These are phyloP conservation scores for Cephus pulcher DNA, from an alignment of 2,888 invertebrate species.

Conservation along the genomic window DNA sequence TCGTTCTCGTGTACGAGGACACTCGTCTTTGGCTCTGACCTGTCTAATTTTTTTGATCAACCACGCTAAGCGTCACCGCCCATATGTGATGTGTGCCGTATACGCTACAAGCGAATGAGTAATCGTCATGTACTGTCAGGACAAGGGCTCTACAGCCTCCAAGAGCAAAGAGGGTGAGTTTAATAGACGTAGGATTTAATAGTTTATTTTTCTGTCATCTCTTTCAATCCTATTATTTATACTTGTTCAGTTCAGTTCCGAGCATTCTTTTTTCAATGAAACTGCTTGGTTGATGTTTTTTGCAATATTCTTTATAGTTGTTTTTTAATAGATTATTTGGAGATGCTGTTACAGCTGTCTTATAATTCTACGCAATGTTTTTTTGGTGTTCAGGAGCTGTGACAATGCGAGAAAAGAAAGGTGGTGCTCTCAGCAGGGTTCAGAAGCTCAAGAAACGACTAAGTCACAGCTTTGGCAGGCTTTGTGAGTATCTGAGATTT, in stretches of 20 bases:
- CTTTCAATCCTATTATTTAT: background rate
- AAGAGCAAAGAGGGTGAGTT: constrained; percentile 63
- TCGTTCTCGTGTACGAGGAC: background rate
- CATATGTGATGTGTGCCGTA: constrained; percentile 56
- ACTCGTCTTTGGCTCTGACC: background rate
- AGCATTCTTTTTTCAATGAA: background rate
- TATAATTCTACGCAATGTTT: background rate
- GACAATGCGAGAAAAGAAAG: constrained; percentile 93
- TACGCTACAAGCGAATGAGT: constrained; percentile 54
- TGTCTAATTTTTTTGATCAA: background rate
- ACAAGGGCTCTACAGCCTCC: constrained; percentile 60
- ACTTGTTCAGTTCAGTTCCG: background rate
- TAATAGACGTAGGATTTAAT: background rate
- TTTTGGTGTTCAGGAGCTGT: constrained; percentile 68
- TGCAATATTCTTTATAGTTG: background rate
- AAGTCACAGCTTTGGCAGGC: constrained; percentile 95
- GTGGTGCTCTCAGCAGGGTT: constrained; percentile 90
- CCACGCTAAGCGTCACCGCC: constrained; percentile 38
- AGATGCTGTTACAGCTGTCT: background rate
- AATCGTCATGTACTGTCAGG: constrained; percentile 64
- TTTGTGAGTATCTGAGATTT: constrained; percentile 80
- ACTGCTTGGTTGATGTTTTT: background rate
- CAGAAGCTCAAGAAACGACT: constrained; percentile 96
- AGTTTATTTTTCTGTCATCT: constrained; percentile 3
- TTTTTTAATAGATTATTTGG: background rate